Evolutionary conservation across 1,140 invertebrate species (phyloP).

Genomic region (Centruroides sculpturatus): DNA sequence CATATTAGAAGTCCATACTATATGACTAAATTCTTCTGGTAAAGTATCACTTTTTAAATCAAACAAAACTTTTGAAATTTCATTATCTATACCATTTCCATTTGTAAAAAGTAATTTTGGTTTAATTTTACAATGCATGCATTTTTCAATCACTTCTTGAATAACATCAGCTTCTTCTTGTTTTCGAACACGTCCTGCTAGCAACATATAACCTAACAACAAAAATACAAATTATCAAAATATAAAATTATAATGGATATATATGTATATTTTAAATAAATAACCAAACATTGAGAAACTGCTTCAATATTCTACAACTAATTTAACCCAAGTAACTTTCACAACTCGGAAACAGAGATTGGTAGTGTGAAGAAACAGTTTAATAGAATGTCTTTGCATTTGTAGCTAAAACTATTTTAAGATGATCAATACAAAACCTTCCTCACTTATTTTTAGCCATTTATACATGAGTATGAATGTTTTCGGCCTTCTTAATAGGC

Average conservation of each 20-base stretch:
- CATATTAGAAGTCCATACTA: conserved; percentile 91
- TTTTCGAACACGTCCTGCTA: conserved; percentile 85
- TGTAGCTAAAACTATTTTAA: too few species aligned
- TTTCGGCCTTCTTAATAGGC: too few species aligned
- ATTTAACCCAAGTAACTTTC: too few species aligned
- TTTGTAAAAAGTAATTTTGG: conserved; percentile 57
- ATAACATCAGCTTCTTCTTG: conserved; percentile 51
- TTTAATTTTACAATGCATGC: conserved; percentile 62
- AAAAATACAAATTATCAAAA: background rate
- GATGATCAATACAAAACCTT: too few species aligned
- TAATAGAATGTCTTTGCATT: too few species aligned
- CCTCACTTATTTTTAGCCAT: too few species aligned
- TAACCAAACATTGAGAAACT: background rate
- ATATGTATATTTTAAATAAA: background rate
- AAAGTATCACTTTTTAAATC: background rate
- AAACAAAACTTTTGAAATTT: background rate
- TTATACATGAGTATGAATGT: too few species aligned
- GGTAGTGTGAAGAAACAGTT: too few species aligned
- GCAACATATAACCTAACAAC: conserved; percentile 58
- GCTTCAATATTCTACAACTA: background rate
- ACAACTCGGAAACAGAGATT: too few species aligned
- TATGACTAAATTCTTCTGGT: conserved; percentile 47
- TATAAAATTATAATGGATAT: too few species aligned
- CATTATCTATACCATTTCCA: background rate
- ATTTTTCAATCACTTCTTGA: conserved; percentile 60